Evolutionary conservation across 2,113 vertebrate genomes (phyloP).

Genomic region (Platysteira castanea): DNA sequence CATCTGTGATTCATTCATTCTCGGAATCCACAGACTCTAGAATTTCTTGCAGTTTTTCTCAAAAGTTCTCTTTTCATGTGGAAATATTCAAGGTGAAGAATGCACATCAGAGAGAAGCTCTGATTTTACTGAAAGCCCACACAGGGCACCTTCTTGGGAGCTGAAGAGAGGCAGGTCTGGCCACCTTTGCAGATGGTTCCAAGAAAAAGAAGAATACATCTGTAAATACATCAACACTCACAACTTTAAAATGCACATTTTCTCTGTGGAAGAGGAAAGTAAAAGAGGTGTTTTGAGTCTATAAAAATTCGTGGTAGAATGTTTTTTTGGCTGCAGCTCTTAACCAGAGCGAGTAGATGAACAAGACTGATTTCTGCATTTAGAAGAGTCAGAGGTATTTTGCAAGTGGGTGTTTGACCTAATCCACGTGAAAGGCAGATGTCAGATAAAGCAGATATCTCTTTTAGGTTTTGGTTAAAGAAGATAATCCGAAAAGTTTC

Average conservation of each 20-base stretch:
- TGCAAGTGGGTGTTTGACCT: neutral
- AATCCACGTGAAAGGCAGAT: neutral
- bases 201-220: neutral
- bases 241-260: neutral
- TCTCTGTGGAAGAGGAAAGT: neutral
- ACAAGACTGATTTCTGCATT: neutral
- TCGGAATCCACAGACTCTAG: neutral
- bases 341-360: neutral
- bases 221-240: neutral
- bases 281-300: neutral
- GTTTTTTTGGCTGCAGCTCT: neutral
- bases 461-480: neutral
- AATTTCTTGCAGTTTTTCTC: neutral
- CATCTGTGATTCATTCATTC: neutral
- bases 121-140: neutral
- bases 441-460: neutral
- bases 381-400: neutral
- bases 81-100: conserved; percentile 2
- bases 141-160: neutral
- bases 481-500: neutral
- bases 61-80: conserved; percentile 7
- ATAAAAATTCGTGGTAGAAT: neutral
- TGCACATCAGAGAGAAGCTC: neutral
- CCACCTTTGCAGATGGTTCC: neutral
- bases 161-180: neutral